These are phyloP conservation scores for Haliclona indistincta DNA, from an alignment of 37 sponge, comb jelly and placozoan genomes.

Conservation along the genomic window DNA sequence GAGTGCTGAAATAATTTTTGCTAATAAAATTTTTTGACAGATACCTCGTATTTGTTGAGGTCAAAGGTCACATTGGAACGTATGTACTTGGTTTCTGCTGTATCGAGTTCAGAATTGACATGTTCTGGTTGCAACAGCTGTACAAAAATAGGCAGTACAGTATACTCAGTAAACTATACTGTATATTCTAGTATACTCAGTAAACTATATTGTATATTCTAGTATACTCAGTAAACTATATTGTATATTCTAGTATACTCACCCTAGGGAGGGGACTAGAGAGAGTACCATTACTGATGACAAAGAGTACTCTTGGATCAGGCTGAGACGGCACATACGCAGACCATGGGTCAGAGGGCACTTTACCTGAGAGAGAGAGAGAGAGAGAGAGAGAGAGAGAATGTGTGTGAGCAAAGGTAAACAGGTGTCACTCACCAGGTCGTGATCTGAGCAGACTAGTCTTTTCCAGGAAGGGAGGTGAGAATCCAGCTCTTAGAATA, in stretches of 20 bases:
- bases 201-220: too few relatives aligned
- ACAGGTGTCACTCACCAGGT: background rate
- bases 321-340: conserved; percentile 25
- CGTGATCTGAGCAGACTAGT: background rate
- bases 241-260: conserved; percentile 1
- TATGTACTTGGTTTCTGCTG: conserved; percentile 31
- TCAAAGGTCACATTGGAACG: conserved; percentile 19
- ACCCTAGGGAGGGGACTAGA: conserved; percentile 58
- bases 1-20: background rate
- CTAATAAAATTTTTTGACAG: too few relatives aligned
- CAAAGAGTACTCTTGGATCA: conserved; percentile 52
- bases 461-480: background rate
- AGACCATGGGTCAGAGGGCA: conserved; percentile 51
- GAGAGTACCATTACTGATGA: conserved; percentile 46
- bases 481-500: too few relatives aligned
- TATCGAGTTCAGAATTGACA: conserved; percentile 7
- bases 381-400: too few relatives aligned
- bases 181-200: too few relatives aligned
- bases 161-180: too few relatives aligned
- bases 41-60: conserved; percentile 14
- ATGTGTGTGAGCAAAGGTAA: too few relatives aligned
- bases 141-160: background rate
- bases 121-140: conserved; percentile 25
- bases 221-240: conserved; percentile 20
- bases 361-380: background rate